Percentiles rank a stretch among this genome's conserved stretches.
phyloP scores from a whole-genome alignment of 2,797 vertebrate genomes.

The Pipistrellus kuhlii region DNA sequence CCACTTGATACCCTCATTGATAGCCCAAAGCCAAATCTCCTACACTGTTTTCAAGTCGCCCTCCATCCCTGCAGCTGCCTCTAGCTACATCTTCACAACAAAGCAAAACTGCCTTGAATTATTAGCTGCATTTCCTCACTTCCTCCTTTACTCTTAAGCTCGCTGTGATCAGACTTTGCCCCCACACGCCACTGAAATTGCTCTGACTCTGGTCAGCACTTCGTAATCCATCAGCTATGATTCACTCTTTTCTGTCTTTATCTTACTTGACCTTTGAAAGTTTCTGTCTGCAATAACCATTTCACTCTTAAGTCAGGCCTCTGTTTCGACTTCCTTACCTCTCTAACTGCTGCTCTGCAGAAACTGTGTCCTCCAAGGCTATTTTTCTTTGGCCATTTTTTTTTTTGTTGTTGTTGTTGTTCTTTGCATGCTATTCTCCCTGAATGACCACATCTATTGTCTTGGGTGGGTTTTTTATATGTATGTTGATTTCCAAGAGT shows the following conservation, averaged over 20 bases:
- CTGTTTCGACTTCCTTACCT: not conserved
- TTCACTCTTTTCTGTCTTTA: not conserved
- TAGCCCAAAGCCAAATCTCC: not conserved
- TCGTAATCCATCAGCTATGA: not conserved
- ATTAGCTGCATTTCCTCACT: not conserved
- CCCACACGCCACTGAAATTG: not conserved
- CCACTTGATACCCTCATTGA: not conserved
- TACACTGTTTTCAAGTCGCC: not conserved
- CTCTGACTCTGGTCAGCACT: not conserved
- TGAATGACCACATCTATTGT: not conserved
- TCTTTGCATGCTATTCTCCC: not conserved
- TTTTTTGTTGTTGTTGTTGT: no score
- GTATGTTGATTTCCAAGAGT: no score
- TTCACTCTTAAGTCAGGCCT: not conserved
- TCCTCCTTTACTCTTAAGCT: slow-evolving; percentile 20
- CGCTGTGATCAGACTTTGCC: not conserved
- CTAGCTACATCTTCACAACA: not conserved
- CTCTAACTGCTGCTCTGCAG: not conserved
- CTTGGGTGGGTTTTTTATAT: not conserved
- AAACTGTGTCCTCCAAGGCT: not conserved
- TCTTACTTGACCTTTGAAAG: not conserved
- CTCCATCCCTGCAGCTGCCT: not conserved
- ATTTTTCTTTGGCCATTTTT: not conserved
- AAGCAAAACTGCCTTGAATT: slow-evolving; percentile 1
- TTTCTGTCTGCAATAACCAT: not conserved